These are phyloP conservation scores for Drosophila sp. DNA, from an alignment of 1,140 invertebrate genomes.

Conservation along the genomic window DNA sequence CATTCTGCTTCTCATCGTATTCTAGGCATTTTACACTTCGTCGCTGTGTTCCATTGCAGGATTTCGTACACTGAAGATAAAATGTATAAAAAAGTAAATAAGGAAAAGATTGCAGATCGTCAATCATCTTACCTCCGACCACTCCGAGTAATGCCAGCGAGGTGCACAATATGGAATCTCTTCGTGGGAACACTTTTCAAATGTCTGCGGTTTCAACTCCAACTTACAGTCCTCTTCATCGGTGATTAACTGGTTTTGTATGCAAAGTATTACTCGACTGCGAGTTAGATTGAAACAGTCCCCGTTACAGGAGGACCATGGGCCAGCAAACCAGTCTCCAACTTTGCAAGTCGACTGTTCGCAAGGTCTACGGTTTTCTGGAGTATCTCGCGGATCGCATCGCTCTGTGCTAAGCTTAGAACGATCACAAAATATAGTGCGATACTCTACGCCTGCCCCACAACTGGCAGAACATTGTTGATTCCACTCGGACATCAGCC, in stretches of 20 bases:
- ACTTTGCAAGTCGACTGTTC: slow-evolving; percentile 85
- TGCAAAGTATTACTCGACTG: slow-evolving; percentile 83
- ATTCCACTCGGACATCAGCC: slow-evolving; percentile 82
- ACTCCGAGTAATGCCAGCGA: slow-evolving; percentile 87
- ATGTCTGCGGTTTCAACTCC: slow-evolving; percentile 65
- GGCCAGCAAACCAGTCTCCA: slow-evolving; percentile 88
- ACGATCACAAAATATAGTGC: slow-evolving; percentile 81
- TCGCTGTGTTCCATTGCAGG: slow-evolving; percentile 86
- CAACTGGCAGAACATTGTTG: slow-evolving; percentile 76
- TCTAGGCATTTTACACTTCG: slow-evolving; percentile 86
- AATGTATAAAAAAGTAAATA: background rate
- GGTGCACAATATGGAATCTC: slow-evolving; percentile 84
- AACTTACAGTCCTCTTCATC: slow-evolving; percentile 81
- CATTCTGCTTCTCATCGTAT: slow-evolving; percentile 82
- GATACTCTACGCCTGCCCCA: slow-evolving; percentile 71
- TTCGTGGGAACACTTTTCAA: slow-evolving; percentile 83
- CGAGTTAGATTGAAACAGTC: slow-evolving; percentile 83
- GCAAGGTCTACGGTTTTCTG: slow-evolving; percentile 86
- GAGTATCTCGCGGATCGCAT: slow-evolving; percentile 86
- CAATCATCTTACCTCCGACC: slow-evolving; percentile 84
- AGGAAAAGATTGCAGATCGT: background rate
- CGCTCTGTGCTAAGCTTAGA: slow-evolving; percentile 83
- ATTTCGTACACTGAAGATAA: slow-evolving; percentile 83
- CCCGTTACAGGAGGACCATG: slow-evolving; percentile 86
- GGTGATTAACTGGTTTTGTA: slow-evolving; percentile 83